Evolutionary conservation across 2,888 invertebrate genomes (phyloP).

Genomic region (Macrosoma leucophasiata): DNA sequence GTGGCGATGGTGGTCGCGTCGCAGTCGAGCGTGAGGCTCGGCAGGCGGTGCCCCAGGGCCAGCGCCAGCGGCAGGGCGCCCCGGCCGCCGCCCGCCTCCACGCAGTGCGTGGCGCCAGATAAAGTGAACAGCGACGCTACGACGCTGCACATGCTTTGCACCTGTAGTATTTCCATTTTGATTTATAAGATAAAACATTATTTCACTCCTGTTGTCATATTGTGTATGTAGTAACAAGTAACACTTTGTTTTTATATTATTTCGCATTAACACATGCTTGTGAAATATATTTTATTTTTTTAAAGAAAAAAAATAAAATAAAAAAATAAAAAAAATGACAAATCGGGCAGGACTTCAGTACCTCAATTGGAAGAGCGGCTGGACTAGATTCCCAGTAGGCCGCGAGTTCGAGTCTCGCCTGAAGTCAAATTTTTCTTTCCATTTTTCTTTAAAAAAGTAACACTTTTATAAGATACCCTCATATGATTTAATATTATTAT

Average conservation of each 20-base stretch:
- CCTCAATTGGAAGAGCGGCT: too few species aligned
- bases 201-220: neutral
- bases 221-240: neutral
- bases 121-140: slow-evolving; percentile 73
- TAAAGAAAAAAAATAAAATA: too few species aligned
- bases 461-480: too few species aligned
- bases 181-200: slow-evolving; percentile 1
- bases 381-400: too few species aligned
- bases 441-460: too few species aligned
- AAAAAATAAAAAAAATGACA: too few species aligned
- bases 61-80: slow-evolving; percentile 88
- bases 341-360: too few species aligned
- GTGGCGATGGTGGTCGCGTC: slow-evolving; percentile 55
- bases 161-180: slow-evolving; percentile 43
- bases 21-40: slow-evolving; percentile 89
- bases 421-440: too few species aligned
- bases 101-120: slow-evolving; percentile 83
- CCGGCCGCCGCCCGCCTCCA: slow-evolving; percentile 94
- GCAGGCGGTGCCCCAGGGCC: slow-evolving; percentile 80
- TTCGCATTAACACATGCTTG: neutral
- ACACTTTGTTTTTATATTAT: neutral
- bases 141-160: slow-evolving; percentile 78
- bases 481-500: too few species aligned
- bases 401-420: too few species aligned
- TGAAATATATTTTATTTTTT: too few species aligned